Conservation (phyloP, 2,888 invertebrate species). For the Nomada lathburiana region DNA sequence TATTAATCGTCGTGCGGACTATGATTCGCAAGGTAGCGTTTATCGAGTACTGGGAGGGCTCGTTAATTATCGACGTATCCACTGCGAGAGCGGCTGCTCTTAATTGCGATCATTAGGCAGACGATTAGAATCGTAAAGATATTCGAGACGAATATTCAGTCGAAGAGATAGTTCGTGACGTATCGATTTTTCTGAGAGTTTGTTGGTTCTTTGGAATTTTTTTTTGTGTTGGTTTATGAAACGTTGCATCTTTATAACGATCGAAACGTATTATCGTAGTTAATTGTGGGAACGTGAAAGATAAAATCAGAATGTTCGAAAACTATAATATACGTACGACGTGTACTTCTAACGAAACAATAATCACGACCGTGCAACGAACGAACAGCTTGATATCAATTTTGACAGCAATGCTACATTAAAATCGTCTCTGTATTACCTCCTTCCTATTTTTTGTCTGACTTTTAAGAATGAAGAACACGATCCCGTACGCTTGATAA, state of each 20-base stretch:
- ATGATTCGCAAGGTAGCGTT: slow-evolving; percentile 72
- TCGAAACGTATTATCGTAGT: background rate
- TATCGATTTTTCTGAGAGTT: background rate
- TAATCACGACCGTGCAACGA: too few species aligned
- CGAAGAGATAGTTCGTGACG: background rate
- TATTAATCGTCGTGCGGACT: background rate
- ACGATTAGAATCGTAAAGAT: slow-evolving; percentile 17
- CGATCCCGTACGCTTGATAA: too few species aligned
- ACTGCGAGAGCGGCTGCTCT: slow-evolving; percentile 37
- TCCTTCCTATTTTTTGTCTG: too few species aligned
- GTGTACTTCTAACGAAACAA: too few species aligned
- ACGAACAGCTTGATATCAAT: too few species aligned
- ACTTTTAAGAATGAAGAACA: too few species aligned
- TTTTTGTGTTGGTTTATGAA: background rate
- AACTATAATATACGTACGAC: too few species aligned
- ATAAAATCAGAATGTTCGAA: too few species aligned
- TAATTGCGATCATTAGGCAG: slow-evolving; percentile 1
- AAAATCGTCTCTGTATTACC: too few species aligned
- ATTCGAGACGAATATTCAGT: background rate
- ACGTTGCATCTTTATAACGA: background rate
- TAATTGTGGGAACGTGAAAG: too few species aligned
- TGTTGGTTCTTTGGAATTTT: background rate
- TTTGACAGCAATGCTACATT: too few species aligned
- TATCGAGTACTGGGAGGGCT: slow-evolving; percentile 72
- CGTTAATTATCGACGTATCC: slow-evolving; percentile 73